phyloP scores from a whole-genome alignment of 2,888 invertebrate species.

The Watsonalla cultraria region DNA sequence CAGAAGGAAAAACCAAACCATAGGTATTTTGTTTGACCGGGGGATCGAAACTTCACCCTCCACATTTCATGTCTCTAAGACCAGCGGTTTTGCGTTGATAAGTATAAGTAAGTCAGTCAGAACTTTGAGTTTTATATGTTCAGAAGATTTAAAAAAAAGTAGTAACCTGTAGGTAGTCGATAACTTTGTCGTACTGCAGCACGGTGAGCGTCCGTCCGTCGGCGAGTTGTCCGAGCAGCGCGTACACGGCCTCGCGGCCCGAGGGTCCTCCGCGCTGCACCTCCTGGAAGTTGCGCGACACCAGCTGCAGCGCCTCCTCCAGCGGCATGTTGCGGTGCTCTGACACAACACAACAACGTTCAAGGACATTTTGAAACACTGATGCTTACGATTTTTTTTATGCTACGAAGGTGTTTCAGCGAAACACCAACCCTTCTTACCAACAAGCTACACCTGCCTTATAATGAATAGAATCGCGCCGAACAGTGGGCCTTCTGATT shows the following conservation, averaged over 20 bases:
- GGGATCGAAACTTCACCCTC: no score
- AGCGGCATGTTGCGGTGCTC: constrained; percentile 98
- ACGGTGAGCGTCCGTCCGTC: constrained; percentile 89
- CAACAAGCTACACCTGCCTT: no score
- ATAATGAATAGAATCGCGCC: no score
- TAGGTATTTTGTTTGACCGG: no score
- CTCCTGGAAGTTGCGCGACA: constrained; percentile 83
- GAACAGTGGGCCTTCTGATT: background rate
- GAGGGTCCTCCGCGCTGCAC: constrained; percentile 72
- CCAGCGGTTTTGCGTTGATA: no score
- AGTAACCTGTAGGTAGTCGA: constrained; percentile 72
- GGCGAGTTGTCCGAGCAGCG: constrained; percentile 87
- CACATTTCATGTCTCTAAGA: no score
- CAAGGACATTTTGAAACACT: background rate
- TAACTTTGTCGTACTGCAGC: constrained; percentile 87
- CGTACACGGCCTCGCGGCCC: constrained; percentile 82
- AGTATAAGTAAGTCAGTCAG: no score
- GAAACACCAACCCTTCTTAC: no score
- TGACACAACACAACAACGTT: constrained; percentile 35
- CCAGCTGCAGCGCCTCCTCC: constrained; percentile 90
- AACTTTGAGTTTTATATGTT: no score
- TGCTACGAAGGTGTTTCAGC: no score
- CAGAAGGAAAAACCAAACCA: no score
- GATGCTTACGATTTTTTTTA: no score
- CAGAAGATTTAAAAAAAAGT: background rate